Evolutionary conservation across 2,113 vertebrate genomes (phyloP), one percentile per base, ranked within the genome.

Genomic region (Dendrocopos noguchii): DNA sequence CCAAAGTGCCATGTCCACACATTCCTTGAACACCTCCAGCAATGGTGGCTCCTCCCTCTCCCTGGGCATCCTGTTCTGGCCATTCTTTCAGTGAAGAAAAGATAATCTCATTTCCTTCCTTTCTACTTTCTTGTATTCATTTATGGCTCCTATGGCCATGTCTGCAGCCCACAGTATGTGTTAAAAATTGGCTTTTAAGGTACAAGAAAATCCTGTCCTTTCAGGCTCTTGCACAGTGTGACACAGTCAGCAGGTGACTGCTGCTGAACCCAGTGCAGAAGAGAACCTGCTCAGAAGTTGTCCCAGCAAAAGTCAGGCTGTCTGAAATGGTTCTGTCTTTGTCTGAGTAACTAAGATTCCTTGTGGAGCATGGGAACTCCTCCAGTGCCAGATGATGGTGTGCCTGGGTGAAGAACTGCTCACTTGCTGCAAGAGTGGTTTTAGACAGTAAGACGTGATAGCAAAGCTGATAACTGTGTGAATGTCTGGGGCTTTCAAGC

Each of bases 351-450:
- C 78, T 36, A 11, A 65, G 31, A 64, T 84, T 94, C 61, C 61
- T 66, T 59, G 29, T 64, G 74, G 31, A 93, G 57, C 47, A 56
- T 0, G 0, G 56, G 53, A 34, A 3, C 1, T 4, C 66, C 52
- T 70, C 22, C 7, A 5, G 52, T 74, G 50, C 44, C 64, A 57
- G 67, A 6, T 52, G 60, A 22, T 12, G 8, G 72, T 3, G 55
- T 78, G 59, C 47, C 44, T 92, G 80, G 9, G 21, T 93, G 50
- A 68, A 24, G 8, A 82, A 68, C 14, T 77, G 33, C 67, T 87
- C 59, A 15, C 52, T 53, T 47, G 28, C 33, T 65, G 57, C 42
- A 24, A 18, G 71, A 75, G 10, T 25, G 27, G 10, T 64, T 65
- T 70, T 25, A 52, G 57, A 80, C 46, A 78, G 55, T 9, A 6